A percentile compares a stretch with the other conserved stretches of the same genome.
phyloP scores from a whole-genome alignment of 92 coral and sea anemone species.

The Zoanthus solanderi region DNA sequence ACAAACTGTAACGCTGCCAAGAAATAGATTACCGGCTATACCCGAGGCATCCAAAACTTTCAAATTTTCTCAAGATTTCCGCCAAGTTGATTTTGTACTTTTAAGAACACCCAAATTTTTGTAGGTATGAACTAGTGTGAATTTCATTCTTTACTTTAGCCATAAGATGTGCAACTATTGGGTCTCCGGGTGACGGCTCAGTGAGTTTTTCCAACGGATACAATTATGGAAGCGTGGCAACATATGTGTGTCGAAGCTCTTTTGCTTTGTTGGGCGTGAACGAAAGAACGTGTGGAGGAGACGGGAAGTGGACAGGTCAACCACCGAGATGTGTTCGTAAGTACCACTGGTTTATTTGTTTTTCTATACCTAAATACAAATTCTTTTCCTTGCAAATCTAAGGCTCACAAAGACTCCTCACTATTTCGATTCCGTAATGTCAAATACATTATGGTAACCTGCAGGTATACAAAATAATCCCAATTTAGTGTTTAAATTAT shows the following conservation, averaged over 20 bases:
- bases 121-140: neutral
- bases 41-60: too few species aligned
- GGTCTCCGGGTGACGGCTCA: constrained; percentile 78
- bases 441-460: neutral
- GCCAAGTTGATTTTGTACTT: too few species aligned
- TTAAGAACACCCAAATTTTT: too few species aligned
- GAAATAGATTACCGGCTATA: too few species aligned
- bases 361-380: too few species aligned
- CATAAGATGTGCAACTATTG: constrained; percentile 80
- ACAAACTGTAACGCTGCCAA: too few species aligned
- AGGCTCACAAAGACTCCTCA: neutral
- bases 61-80: too few species aligned
- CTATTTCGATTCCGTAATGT: neutral
- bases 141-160: constrained; percentile 53
- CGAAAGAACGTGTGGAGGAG: constrained; percentile 76
- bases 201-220: constrained; percentile 71
- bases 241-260: constrained; percentile 75
- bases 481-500: too few species aligned
- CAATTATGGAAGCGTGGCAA: constrained; percentile 77
- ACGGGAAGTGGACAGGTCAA: constrained; percentile 78
- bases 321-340: constrained; percentile 96
- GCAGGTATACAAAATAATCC: too few species aligned
- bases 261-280: constrained; percentile 75
- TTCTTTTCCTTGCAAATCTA: neutral
- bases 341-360: constrained; percentile 31